Conservation (phyloP, 2,888 invertebrate species). For the Pandemis heparana region DNA sequence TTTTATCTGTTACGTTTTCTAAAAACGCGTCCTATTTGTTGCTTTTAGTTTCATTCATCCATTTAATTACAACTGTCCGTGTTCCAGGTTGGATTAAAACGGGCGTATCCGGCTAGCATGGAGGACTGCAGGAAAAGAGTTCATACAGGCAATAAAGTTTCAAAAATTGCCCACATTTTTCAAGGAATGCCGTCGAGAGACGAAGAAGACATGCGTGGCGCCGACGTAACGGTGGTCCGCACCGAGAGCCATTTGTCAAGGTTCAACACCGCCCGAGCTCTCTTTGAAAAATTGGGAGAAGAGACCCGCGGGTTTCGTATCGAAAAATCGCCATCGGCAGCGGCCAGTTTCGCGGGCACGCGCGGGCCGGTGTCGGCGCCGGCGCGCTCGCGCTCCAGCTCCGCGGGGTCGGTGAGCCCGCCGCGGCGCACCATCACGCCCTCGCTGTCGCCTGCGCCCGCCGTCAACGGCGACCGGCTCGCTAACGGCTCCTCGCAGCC, state of each 20-base stretch:
- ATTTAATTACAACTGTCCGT: constrained; percentile 62
- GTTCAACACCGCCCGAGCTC: constrained; percentile 95
- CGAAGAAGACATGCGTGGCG: constrained; percentile 81
- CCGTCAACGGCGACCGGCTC: constrained; percentile 73
- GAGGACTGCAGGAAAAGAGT: constrained; percentile 88
- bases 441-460: constrained; percentile 73
- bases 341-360: constrained; percentile 84
- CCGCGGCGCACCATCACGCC: constrained; percentile 85
- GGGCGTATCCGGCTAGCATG: constrained; percentile 85
- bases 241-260: constrained; percentile 96
- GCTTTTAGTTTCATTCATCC: constrained; percentile 47
- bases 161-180: constrained; percentile 96
- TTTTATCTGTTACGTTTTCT: constrained; percentile 65
- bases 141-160: constrained; percentile 92
- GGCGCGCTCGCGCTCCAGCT: constrained; percentile 87
- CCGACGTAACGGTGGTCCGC: constrained; percentile 91
- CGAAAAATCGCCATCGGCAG: constrained; percentile 86
- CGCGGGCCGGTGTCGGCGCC: constrained; percentile 82
- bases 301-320: constrained; percentile 88
- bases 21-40: constrained; percentile 63
- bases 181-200: constrained; percentile 89
- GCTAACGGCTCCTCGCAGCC: constrained; percentile 79
- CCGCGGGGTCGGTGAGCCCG: constrained; percentile 87
- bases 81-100: constrained; percentile 81
- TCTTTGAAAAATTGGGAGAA: constrained; percentile 95